These are phyloP conservation scores for Microplitis deprimator DNA, from an alignment of 2,888 invertebrate species.

Conservation along the genomic window DNA sequence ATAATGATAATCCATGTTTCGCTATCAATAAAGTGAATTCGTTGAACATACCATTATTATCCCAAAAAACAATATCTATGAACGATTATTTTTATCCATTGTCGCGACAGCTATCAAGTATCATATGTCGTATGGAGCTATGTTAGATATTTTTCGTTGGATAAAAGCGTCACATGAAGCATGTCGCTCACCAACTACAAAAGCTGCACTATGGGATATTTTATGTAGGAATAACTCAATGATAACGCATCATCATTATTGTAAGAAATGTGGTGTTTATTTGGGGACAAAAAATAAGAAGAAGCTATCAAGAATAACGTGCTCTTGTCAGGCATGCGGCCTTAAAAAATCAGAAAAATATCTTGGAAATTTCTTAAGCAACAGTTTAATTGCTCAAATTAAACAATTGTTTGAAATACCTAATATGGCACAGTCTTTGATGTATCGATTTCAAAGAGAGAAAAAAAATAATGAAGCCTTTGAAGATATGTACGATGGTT, in stretches of 20 bases:
- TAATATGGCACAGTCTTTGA: slow-evolving; percentile 2
- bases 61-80: not conserved
- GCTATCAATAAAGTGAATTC: too few relatives aligned
- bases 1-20: too few relatives aligned
- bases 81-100: not conserved
- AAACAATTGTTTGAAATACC: slow-evolving; percentile 5
- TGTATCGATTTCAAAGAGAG: slow-evolving; percentile 3
- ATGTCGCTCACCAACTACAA: not conserved
- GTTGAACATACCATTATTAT: not conserved
- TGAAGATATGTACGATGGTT: slow-evolving; percentile 40
- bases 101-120: not conserved
- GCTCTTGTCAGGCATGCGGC: slow-evolving; percentile 2
- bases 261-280: slow-evolving; percentile 15
- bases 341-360: not conserved
- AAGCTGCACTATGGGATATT: not conserved
- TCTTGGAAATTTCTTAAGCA: not conserved
- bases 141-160: slow-evolving; percentile 16
- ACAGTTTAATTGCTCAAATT: slow-evolving; percentile 1
- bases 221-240: not conserved
- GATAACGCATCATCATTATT: slow-evolving; percentile 7
- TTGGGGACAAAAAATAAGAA: not conserved
- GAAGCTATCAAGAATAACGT: not conserved
- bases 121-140: not conserved
- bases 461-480: slow-evolving; percentile 6
- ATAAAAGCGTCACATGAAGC: not conserved